These are phyloP conservation scores for Cheiracanthium punctorium DNA, from an alignment of 2,888 invertebrate species.

Conservation along the genomic window DNA sequence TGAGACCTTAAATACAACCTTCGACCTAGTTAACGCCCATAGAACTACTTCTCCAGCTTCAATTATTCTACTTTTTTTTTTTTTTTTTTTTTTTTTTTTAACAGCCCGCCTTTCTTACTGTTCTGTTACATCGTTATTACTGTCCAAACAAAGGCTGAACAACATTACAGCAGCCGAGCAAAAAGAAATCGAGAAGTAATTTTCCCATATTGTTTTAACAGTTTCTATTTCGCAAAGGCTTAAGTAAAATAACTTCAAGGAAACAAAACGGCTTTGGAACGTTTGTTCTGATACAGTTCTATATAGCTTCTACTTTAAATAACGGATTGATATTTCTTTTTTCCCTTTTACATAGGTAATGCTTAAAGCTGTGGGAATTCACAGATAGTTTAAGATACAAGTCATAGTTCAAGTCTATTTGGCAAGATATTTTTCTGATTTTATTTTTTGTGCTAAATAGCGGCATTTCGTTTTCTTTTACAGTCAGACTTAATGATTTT, in stretches of 20 bases:
- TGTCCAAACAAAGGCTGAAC: conserved; percentile 32
- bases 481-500: no score
- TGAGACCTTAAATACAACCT: conserved; percentile 37
- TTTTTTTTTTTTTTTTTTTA: no score
- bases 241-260: background rate
- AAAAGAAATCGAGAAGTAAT: conserved; percentile 32
- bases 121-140: conserved; percentile 19
- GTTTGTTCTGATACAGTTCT: background rate
- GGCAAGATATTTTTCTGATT: background rate
- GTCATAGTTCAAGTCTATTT: conserved; percentile 11
- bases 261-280: background rate
- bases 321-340: background rate
- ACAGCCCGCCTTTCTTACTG: background rate
- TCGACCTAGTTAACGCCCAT: conserved; percentile 54
- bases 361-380: background rate
- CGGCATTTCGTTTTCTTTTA: no score
- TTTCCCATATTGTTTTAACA: conserved; percentile 59
- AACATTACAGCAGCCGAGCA: conserved; percentile 28
- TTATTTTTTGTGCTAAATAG: background rate
- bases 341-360: background rate
- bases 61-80: conserved; percentile 60
- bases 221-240: conserved; percentile 23
- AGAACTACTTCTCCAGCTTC: conserved; percentile 36
- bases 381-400: background rate
- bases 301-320: conserved; percentile 6